phyloP scores from a whole-genome alignment of 2,113 vertebrate genomes.

The Vicugna pacos region DNA sequence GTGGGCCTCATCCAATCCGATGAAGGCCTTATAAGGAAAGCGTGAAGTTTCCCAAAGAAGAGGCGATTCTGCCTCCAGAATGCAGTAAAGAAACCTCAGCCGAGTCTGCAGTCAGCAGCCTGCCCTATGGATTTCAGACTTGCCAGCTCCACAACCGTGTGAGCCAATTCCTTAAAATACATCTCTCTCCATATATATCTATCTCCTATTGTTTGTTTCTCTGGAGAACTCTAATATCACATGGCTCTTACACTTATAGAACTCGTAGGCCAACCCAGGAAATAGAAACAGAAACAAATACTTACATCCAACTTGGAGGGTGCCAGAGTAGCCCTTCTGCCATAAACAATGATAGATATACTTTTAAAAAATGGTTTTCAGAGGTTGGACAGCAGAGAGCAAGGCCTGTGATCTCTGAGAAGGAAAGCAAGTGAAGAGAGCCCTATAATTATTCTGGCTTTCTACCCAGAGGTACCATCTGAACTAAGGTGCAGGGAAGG shows the following conservation, averaged over 20 bases:
- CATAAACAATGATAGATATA: neutral
- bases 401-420: neutral
- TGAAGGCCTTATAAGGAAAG: neutral
- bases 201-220: neutral
- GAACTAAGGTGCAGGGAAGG: rapidly evolving
- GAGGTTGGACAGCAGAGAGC: neutral
- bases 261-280: neutral
- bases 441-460: neutral
- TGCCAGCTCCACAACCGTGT: neutral
- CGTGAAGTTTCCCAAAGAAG: neutral
- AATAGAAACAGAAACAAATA: neutral
- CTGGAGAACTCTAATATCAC: neutral
- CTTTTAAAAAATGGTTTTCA: neutral
- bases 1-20: neutral
- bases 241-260: neutral
- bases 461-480: neutral
- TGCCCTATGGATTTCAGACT: neutral
- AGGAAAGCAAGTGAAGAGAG: neutral
- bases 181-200: neutral
- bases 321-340: neutral
- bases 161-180: neutral
- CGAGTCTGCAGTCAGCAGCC: neutral
- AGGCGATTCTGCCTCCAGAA: neutral
- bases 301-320: neutral
- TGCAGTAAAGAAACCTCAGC: no score